Evolutionary conservation across 2,797 vertebrate genomes (phyloP).

Genomic region (Dendrocincla tyrannina): DNA sequence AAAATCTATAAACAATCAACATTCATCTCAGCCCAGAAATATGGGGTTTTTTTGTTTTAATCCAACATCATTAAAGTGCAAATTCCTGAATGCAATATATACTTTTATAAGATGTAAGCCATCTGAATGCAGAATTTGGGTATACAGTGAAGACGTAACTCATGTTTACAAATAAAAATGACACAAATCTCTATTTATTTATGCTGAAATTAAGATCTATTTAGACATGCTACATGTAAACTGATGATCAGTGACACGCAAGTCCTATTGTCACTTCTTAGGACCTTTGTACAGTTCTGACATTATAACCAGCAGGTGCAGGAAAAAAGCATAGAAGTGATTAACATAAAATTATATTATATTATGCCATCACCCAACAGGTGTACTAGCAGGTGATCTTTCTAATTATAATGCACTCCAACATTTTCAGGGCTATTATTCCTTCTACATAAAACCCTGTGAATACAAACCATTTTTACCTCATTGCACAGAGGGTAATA

Average conservation of each 20-base stretch:
- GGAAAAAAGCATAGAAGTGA: conserved; percentile 43
- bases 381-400: conserved; percentile 72
- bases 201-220: conserved; percentile 23
- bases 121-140: background rate
- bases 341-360: conserved; percentile 71
- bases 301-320: conserved; percentile 68
- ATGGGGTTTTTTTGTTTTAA: background rate
- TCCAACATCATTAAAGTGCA: background rate
- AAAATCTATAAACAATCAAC: background rate
- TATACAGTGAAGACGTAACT: background rate
- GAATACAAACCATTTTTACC: conserved; percentile 50
- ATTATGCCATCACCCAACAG: conserved; percentile 65
- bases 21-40: background rate
- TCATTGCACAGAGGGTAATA: conserved; percentile 38
- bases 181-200: conserved; percentile 13
- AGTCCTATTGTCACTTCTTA: conserved; percentile 43
- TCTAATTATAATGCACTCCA: conserved; percentile 56
- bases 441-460: conserved; percentile 37
- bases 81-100: background rate
- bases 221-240: conserved; percentile 5
- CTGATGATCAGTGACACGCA: conserved; percentile 43
- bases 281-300: conserved; percentile 53
- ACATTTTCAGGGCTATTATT: conserved; percentile 48
- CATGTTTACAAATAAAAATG: conserved; percentile 30
- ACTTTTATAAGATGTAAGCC: background rate